Evolutionary conservation across 2,113 vertebrate species (phyloP).

Genomic region (Lethenteron reissneri): DNA sequence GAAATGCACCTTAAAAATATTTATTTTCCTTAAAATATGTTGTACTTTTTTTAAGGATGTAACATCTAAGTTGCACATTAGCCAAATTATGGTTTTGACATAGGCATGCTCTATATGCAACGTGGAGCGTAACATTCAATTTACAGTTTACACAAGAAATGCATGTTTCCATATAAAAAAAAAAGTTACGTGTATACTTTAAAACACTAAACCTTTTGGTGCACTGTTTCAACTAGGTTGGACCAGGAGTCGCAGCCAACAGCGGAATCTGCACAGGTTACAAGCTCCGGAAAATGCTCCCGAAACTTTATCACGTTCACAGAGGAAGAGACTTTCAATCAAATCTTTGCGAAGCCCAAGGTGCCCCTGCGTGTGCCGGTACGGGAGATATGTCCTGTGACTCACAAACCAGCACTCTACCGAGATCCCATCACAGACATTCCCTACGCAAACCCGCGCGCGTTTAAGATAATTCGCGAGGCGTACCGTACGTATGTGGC

Average conservation of each 20-base stretch:
- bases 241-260: constrained; percentile 35
- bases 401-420: constrained; percentile 58
- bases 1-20: no score
- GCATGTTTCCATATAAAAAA: no score
- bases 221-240: constrained; percentile 23
- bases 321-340: constrained; percentile 53
- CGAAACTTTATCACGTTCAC: constrained; percentile 77
- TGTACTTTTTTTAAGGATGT: no score
- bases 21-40: no score
- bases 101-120: no score
- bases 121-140: no score
- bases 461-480: constrained; percentile 80
- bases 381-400: constrained; percentile 71
- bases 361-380: constrained; percentile 25
- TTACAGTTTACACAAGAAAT: no score
- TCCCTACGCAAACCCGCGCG: constrained; percentile 53
- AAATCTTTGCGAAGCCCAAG: constrained; percentile 27
- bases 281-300: constrained; percentile 28
- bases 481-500: constrained; percentile 81
- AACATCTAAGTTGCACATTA: no score
- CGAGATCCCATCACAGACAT: constrained; percentile 82
- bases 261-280: constrained; percentile 6
- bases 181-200: no score
- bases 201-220: no score
- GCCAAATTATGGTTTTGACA: no score